Percentiles rank a stretch among this genome's conserved stretches.
Evolutionary conservation across 2,797 vertebrate species (phyloP).

Genomic region (Graptemys geographica): DNA sequence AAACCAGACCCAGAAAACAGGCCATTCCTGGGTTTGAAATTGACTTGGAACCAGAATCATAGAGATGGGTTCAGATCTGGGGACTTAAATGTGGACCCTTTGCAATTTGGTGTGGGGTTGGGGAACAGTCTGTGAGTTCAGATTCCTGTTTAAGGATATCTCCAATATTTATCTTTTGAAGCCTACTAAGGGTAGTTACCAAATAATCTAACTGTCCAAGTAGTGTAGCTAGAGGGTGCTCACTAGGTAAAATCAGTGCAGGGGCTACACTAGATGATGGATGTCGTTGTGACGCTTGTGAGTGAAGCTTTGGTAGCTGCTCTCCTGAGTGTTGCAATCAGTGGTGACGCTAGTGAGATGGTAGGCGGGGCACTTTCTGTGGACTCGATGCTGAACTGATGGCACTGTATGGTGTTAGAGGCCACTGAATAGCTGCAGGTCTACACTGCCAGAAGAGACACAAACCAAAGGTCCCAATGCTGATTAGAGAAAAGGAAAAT

Average conservation of each 20-base stretch:
- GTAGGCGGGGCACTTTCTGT: background rate
- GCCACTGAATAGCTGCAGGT: background rate
- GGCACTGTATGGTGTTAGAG: background rate
- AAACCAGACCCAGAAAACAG: background rate
- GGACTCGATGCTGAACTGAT: background rate
- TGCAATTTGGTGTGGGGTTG: background rate
- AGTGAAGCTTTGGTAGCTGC: background rate
- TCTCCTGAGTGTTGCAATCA: fast-evolving
- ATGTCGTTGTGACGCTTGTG: too few species aligned
- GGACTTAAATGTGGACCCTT: background rate
- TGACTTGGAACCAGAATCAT: background rate
- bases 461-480: background rate
- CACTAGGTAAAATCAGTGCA: background rate
- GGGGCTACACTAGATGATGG: background rate
- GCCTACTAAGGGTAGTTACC: background rate
- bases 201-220: background rate
- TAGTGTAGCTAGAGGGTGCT: background rate
- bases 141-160: background rate
- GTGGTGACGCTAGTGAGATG: background rate
- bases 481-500: background rate
- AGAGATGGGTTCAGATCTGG: background rate
- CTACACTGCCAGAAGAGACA: background rate
- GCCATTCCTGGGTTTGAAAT: background rate
- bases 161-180: constrained; percentile 13
- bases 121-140: background rate